Conservation (phyloP, 2,888 invertebrate genomes). For the Erpobdella octoculata region DNA sequence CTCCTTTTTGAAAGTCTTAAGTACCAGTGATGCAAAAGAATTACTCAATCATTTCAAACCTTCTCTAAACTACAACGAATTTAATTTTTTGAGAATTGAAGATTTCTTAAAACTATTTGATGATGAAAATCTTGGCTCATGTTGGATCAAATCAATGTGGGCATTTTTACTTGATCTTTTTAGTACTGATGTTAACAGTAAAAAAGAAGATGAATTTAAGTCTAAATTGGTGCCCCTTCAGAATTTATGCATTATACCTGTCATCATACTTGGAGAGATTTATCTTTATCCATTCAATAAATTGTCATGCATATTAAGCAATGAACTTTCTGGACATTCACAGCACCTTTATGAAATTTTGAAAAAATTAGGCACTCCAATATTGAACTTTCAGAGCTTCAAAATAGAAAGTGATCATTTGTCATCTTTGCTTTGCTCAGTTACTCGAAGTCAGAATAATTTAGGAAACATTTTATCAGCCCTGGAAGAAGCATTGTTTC, state of each 20-base stretch:
- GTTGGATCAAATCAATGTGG: conserved; percentile 2
- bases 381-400: background rate
- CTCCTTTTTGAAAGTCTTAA: background rate
- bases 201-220: no score
- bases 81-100: background rate
- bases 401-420: no score
- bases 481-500: background rate
- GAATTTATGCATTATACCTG: background rate
- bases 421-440: no score
- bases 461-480: background rate
- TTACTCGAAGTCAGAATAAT: no score
- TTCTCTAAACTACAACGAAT: background rate
- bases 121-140: background rate
- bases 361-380: background rate
- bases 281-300: background rate
- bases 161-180: background rate
- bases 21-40: no score
- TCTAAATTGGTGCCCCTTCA: background rate
- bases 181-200: no score
- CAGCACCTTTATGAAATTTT: no score
- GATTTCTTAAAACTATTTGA: background rate
- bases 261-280: background rate
- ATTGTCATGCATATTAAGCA: background rate
- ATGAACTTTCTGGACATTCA: background rate
- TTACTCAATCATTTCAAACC: no score